Base-by-base conservation (phyloP, 35 echinoderm and acorn worm species). In the Strongylocentrotus purpuratus region DNA sequence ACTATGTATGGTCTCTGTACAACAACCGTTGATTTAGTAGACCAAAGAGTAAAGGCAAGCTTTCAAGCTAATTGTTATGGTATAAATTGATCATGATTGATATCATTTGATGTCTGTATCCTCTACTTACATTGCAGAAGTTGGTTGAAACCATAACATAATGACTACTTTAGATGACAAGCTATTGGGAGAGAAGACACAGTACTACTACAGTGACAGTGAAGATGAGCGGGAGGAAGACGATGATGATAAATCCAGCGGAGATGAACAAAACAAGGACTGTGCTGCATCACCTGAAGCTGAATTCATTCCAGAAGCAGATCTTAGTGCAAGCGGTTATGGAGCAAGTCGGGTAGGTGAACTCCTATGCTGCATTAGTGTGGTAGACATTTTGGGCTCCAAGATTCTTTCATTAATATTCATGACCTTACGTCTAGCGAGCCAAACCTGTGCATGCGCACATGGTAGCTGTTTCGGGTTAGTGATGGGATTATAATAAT, bases 181-280 rank as follows among this genome's bases (percentile, higher is more conserved):
- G 32, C 85, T 99, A 11, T 94, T 99, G 5, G 98, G 98, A 85
- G 98, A 99, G 86, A 99, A 99, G 95, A 88, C 90, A 7, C 97
- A 97, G 70, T 97, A 99, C 88, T 99, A 99, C 33, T 99, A 96
- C 96, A 99, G 98, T 58, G 97, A 96, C 88, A 97, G 96, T 95
- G 96, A 97, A 18, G 97, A 97, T n/a, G 95, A 96, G 25, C 70
- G 92, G 28, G 97, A 86, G 4, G 97, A 99, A 17, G 98, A 95
- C 8, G 94, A 94, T 86, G 94, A 89, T 32, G 92, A 97, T 65
- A 65, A 97, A 58, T 52, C 31, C 22, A 85, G 61, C 20, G 95
- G 60, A 33, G 93, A 93, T 33, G 96, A 95, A 33, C 18, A 55
- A 45, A 46, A 7, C 13, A 71, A 96, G 88, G 46, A 70, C 31